Percentiles rank a stretch among this genome's conserved stretches.
Conservation (phyloP, 1,140 invertebrate species). For the Neodiprion lecontei region DNA sequence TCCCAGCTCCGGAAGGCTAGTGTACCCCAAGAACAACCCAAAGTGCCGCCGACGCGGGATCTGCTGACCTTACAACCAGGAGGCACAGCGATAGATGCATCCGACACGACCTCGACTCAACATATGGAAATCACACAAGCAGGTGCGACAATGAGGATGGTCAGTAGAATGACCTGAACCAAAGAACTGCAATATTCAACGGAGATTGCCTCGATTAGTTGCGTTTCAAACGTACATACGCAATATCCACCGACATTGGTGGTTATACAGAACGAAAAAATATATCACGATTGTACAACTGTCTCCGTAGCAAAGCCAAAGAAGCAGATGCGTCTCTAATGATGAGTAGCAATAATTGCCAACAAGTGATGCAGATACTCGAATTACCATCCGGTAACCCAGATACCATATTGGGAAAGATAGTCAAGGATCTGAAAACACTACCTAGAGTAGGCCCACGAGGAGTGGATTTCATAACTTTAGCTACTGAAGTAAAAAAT, state of each 20-base stretch:
- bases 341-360: not conserved
- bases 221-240: constrained; percentile 11
- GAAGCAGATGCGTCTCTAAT: not conserved
- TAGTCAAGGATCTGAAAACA: constrained; percentile 6
- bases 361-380: not conserved
- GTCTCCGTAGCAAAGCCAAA: not conserved
- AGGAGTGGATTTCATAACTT: constrained; percentile 12
- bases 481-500: constrained; percentile 30
- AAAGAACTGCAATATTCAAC: not conserved
- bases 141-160: not conserved
- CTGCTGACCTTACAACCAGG: not conserved
- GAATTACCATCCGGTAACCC: not conserved
- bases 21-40: not conserved
- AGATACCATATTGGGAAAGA: constrained; percentile 4
- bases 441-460: not conserved
- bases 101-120: not conserved
- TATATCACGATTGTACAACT: constrained; percentile 1
- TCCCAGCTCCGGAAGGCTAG: not conserved
- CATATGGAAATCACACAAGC: not conserved
- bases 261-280: constrained; percentile 15
- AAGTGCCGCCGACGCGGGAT: not conserved
- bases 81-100: not conserved
- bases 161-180: not conserved
- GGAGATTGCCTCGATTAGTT: constrained; percentile 14
- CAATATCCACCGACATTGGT: not conserved